Evolutionary conservation across 2,113 vertebrate species (phyloP).

Genomic region (Guaruba guarouba): DNA sequence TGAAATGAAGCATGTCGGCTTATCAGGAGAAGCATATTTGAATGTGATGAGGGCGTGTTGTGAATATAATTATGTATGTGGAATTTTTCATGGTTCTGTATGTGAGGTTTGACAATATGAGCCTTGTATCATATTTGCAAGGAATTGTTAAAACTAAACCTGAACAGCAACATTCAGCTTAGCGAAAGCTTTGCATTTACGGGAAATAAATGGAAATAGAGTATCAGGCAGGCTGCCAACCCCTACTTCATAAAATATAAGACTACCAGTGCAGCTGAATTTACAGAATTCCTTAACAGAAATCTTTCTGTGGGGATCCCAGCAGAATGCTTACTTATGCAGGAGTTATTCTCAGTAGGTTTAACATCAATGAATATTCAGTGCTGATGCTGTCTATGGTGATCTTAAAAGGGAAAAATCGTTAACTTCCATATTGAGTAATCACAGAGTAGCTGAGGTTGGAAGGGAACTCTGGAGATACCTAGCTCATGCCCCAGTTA

Average conservation of each 20-base stretch:
- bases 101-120: conserved; percentile 6
- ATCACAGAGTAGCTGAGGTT: not conserved
- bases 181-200: conserved; percentile 22
- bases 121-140: not conserved
- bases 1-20: not conserved
- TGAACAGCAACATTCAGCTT: conserved; percentile 4
- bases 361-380: not conserved
- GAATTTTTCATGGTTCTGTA: not conserved
- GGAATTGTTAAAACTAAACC: conserved; percentile 25
- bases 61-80: not conserved
- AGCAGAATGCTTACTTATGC: not conserved
- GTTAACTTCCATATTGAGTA: not conserved
- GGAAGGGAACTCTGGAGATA: not conserved
- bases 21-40: not conserved
- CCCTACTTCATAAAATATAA: conserved; percentile 24
- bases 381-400: not conserved
- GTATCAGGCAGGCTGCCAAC: conserved; percentile 23
- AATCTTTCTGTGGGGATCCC: conserved; percentile 29
- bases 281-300: not conserved
- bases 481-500: not conserved
- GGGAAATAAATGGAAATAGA: conserved; percentile 18
- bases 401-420: not conserved
- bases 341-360: not conserved
- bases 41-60: not conserved
- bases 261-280: conserved; percentile 3